Evolutionary conservation across 2,797 vertebrate species (phyloP).

Genomic region (Aeoliscus strigatus): DNA sequence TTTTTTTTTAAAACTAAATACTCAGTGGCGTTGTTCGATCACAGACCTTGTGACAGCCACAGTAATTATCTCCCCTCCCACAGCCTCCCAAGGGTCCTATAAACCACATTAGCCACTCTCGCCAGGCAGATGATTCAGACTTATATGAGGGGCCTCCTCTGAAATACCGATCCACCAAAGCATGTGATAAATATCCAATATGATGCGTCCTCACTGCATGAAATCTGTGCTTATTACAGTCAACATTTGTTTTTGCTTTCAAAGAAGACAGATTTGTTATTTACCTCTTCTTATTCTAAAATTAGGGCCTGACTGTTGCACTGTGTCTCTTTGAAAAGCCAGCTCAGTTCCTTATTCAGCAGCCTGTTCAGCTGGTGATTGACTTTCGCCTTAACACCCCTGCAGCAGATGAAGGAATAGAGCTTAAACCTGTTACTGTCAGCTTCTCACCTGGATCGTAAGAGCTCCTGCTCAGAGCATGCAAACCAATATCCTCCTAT

Average conservation of each 20-base stretch:
- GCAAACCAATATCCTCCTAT: conserved; percentile 74
- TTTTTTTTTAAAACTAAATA: no score
- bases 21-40: conserved; percentile 48
- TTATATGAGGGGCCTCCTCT: conserved; percentile 33
- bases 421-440: conserved; percentile 79
- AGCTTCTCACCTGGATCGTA: conserved; percentile 80
- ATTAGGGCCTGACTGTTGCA: conserved; percentile 32
- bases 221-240: conserved; percentile 13
- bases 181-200: conserved; percentile 39
- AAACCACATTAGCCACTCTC: conserved; percentile 65
- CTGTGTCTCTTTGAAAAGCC: conserved; percentile 42
- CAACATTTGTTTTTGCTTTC: conserved; percentile 31
- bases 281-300: conserved; percentile 22
- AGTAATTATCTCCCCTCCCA: conserved; percentile 43
- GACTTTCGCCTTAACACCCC: conserved; percentile 54
- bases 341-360: conserved; percentile 48
- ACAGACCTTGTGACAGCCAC: conserved; percentile 47
- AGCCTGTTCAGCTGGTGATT: conserved; percentile 55
- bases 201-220: conserved; percentile 20
- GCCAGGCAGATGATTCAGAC: conserved; percentile 46
- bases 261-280: conserved; percentile 20
- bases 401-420: conserved; percentile 67
- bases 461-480: conserved; percentile 63
- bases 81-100: conserved; percentile 57
- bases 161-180: conserved; percentile 24